phyloP scores from a whole-genome alignment of 2,797 vertebrate species.

The Cottoperca gobio region DNA sequence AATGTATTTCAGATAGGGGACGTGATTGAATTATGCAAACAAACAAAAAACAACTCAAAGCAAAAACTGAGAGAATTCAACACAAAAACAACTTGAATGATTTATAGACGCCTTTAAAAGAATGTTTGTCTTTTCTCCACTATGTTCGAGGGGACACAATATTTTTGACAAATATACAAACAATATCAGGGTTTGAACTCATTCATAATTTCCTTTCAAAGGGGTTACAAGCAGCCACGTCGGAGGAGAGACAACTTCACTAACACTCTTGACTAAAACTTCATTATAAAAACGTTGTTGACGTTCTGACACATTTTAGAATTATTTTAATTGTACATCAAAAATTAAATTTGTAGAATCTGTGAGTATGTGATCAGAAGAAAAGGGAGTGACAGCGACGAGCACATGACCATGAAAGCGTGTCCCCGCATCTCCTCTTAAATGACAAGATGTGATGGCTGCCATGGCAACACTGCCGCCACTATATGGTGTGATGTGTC shows the following conservation, averaged over 20 bases:
- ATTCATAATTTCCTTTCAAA: neutral
- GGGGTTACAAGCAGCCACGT: neutral
- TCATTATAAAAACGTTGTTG: neutral
- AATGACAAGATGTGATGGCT: conserved; percentile 71
- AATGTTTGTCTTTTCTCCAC: neutral
- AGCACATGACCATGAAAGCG: neutral
- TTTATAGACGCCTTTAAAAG: neutral
- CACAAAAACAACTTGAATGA: neutral
- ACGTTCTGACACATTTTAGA: neutral
- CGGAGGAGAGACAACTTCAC: neutral
- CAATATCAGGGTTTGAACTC: neutral
- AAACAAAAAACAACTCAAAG: neutral
- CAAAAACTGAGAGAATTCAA: neutral
- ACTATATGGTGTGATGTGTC: conserved; percentile 47
- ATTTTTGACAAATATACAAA: neutral
- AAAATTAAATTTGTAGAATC: too few species aligned
- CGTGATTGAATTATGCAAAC: conserved; percentile 1
- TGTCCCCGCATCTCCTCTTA: neutral
- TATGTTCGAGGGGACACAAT: neutral
- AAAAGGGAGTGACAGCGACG: too few species aligned
- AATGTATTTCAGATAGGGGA: neutral
- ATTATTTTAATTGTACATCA: neutral
- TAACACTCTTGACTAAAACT: neutral
- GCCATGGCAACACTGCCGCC: conserved; percentile 71
- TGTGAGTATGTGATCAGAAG: neutral